A percentile compares a stretch with the other conserved stretches of the same genome.
Conservation (phyloP, 2,888 invertebrate species). For the Adelognathus sp. region DNA sequence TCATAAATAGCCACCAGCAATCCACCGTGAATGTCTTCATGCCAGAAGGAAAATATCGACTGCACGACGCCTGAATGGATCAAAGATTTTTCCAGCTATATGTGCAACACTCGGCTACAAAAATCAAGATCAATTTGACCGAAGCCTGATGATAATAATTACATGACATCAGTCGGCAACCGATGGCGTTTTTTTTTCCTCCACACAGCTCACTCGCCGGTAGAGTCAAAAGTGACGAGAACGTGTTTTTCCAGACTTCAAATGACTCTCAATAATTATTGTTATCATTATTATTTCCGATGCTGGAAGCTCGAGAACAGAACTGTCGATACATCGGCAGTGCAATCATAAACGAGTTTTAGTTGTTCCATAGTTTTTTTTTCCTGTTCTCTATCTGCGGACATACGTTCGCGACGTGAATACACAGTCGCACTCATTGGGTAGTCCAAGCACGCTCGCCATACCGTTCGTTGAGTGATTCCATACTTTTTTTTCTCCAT, state of each 20-base stretch:
- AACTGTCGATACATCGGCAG: not conserved
- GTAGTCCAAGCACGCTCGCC: constrained; percentile 65
- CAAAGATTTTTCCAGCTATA: not conserved
- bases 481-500: constrained; percentile 56
- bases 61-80: not conserved
- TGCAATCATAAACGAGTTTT: constrained; percentile 28
- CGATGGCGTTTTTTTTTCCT: not conserved
- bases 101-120: not conserved
- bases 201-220: not conserved
- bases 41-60: not conserved
- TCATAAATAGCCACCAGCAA: too few species aligned
- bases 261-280: constrained; percentile 1
- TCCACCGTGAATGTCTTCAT: too few species aligned
- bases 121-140: not conserved
- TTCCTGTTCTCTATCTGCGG: not conserved
- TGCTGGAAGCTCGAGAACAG: not conserved
- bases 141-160: not conserved
- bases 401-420: not conserved
- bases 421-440: not conserved
- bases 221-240: not conserved
- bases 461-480: constrained; percentile 62
- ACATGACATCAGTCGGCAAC: not conserved
- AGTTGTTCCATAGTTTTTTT: not conserved
- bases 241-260: not conserved
- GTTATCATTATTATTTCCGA: not conserved